Evolutionary conservation across 2,113 vertebrate species (phyloP), one percentile per base, ranked within the genome.

Genomic region (Xiphorhynchus elegans): DNA sequence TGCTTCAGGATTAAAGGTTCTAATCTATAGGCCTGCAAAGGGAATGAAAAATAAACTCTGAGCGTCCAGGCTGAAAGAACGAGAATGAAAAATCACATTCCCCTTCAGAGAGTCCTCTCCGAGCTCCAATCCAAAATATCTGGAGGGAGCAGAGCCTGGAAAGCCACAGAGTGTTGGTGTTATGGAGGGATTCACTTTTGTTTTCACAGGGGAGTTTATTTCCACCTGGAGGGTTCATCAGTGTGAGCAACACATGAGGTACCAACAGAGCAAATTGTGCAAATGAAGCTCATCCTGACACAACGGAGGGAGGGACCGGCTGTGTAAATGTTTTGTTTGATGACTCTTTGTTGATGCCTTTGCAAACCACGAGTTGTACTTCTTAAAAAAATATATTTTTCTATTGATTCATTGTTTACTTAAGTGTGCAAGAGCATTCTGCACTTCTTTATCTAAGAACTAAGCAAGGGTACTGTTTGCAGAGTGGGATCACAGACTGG

Each of bases 1-100:
- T 99, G 99, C 66, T 99, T 99, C 89, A 99, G 97, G 95, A 99
- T 98, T 87, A 99, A 98, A 12, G 99, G 99, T 95, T 99, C 99
- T 98, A 99, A 97, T 88, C 99, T 98, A 91, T 99, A 99, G 87
- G 99, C 99, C 99, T 99, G 93, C 24, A 76, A 87, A 94, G 62
- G 86, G 68, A 88, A 86, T 1, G 13, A 23, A 24, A 16, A 16
- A 11, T 17, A 37, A 60, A 10, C 24, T 76, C 11, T 74, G 82
- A 93, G 33, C 0, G 11, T 15, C 10, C 16, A 46, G 12, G 20
- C 11, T 33, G 9, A 12, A 39, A 17, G 31, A 63, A 39, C 7
- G 7, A 3, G 11, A 49, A 52, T 8, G 14, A 52, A 14, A 28
- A 56, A 44, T 17, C 31, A 4, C 8, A 4, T 76, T 75, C 6